phyloP scores from a whole-genome alignment of 2,113 vertebrate species.

The Pomatostomus ruficeps region DNA sequence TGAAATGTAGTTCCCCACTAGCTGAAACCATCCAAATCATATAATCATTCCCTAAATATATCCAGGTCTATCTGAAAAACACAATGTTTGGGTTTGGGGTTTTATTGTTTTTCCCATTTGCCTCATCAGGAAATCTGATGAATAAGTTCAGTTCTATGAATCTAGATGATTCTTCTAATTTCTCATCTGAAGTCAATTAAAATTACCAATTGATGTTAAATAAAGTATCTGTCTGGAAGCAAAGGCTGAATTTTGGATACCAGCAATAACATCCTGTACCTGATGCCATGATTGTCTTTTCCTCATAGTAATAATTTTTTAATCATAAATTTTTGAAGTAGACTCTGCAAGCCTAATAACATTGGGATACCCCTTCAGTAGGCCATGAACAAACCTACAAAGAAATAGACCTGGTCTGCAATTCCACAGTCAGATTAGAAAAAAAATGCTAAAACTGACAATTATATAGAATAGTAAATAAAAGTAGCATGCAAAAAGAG shows the following conservation, averaged over 20 bases:
- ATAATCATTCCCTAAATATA: not conserved
- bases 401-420: not conserved
- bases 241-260: not conserved
- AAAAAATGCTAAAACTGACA: not conserved
- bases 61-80: not conserved
- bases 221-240: not conserved
- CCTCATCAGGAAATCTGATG: not conserved
- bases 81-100: accelerated
- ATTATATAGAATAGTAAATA: not conserved
- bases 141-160: not conserved
- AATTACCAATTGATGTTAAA: not conserved
- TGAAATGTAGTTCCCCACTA: not conserved
- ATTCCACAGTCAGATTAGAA: not conserved
- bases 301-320: not conserved
- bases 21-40: not conserved
- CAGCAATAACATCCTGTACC: not conserved
- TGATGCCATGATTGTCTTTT: not conserved
- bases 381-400: not conserved
- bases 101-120: not conserved
- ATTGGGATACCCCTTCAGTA: not conserved
- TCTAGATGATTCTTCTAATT: not conserved
- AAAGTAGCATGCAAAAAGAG: not conserved
- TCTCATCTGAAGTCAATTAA: not conserved
- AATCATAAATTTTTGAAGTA: not conserved
- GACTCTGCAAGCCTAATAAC: not conserved